Percentiles rank a stretch among this genome's conserved stretches.
phyloP scores from a whole-genome alignment of 2,888 invertebrate genomes.

The Patella ulyssiponensis region DNA sequence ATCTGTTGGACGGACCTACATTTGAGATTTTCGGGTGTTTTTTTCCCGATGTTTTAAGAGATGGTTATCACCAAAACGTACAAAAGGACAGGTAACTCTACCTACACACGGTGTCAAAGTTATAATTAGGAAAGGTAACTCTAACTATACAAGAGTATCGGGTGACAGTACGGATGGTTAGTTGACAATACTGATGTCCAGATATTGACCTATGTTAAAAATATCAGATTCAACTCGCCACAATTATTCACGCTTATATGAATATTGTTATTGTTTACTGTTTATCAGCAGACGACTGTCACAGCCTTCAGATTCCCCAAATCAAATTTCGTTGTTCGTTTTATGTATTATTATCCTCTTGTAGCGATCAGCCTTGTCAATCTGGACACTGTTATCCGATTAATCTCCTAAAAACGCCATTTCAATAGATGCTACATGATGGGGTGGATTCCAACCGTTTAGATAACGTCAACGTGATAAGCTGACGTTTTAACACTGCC shows the following conservation, averaged over 20 bases:
- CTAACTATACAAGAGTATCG: too few species aligned
- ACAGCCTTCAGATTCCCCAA: background rate
- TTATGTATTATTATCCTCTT: slow-evolving; percentile 8
- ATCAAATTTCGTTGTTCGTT: slow-evolving; percentile 5
- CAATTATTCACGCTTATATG: slow-evolving; percentile 2
- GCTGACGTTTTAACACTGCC: background rate
- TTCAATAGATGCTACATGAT: background rate
- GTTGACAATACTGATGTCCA: too few species aligned
- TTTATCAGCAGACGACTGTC: background rate
- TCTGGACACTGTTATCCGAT: slow-evolving; percentile 2
- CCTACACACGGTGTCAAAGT: too few species aligned
- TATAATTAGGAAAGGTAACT: too few species aligned
- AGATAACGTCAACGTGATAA: slow-evolving; percentile 5
- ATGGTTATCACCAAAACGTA: too few species aligned
- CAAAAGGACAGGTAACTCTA: too few species aligned
- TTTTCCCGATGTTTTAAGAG: too few species aligned
- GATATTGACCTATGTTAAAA: too few species aligned
- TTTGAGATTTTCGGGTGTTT: too few species aligned
- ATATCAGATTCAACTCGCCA: background rate
- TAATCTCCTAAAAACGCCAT: background rate
- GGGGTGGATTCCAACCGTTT: background rate
- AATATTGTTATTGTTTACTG: slow-evolving; percentile 6
- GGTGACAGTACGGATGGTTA: too few species aligned
- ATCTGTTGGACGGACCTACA: too few species aligned
- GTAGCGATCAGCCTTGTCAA: background rate